Evolutionary conservation across 2,797 vertebrate species (phyloP), one percentile per base, ranked within the genome.

Genomic region (Selene dorsalis): DNA sequence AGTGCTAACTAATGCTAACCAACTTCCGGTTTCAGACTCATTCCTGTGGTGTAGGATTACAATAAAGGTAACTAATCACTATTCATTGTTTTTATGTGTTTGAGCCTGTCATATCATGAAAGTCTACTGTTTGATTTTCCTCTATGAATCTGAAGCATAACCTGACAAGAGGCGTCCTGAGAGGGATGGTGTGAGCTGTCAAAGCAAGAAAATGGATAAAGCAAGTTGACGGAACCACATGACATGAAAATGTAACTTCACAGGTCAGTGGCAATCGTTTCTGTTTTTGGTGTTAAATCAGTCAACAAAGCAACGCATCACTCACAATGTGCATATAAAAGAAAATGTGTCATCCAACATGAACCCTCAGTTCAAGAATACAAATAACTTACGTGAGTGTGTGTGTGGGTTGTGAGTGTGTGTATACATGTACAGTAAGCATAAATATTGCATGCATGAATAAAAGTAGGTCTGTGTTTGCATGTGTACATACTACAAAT

Each of bases 381-480:
- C 3, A 48, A 52, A 65, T 84, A 59, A 43, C 74, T 80, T 59
- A 72, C 22, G 16, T 32, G 66, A 79, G 50, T 48, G 58, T 69
- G 39, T 58, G 60, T 72, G 22, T 61, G 52, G 0, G 12, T 41
- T 3, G 53, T 71, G 30, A 43, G 60, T 67, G 5, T 12, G 47
- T 45, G 55, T 72, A 24, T 50, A 55, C 65, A 56, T 64, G 59
- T 52, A 62, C 56, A 75, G 64, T 39, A 71, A 39, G 50, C 24
- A 62, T 5, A 68, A 70, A 73, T 52, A 74, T 38, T 52, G 58
- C 41, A 83, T 75, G 82, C 70, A 73, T 68, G 79, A 75, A 38
- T 71, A 57, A 52, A 69, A 56, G 58, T 65, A 41, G 20, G 56
- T 56, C 24, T 55, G 26, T 22, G 30, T 60, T 38, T 2, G 10